Evolutionary conservation across 2,113 vertebrate species (phyloP), one percentile per base, ranked within the genome.

Genomic region (Urocitellus parryii): DNA sequence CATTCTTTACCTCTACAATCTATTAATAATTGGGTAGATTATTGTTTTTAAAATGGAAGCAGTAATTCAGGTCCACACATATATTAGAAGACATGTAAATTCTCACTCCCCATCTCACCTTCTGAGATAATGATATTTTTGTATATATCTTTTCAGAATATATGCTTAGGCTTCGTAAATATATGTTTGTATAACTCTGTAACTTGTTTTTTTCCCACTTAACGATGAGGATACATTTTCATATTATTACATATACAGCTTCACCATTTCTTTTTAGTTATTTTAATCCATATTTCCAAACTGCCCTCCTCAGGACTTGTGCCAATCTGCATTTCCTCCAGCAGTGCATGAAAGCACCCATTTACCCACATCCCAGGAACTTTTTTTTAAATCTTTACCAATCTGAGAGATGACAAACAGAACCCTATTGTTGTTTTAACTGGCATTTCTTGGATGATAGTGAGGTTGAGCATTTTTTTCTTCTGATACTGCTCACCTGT

Each of bases 391-490:
- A 92, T 83, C 83, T 95, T 24, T 93, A 32, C 37, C 29, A 27
- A 48, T 72, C 16, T 53, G 51, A 91, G n/a, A 76, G 88, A 93
- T 92, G 79, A 67, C 85, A 72, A 72, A 34, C 13, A 70, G 24
- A 27, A 67, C 48, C 48, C 13, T 86, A 58, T 81, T 83, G 51
- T 56, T 79, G 27, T 85, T 9, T 91, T 72, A 74, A 48, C 93
- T 76, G 96, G 51, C 58, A 87, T 94, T 93, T 97, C 63, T 89
- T 88, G 74, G 51, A 67, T 91, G 83, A 25, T 39, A 48, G 68
- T 73, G 89, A 93, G 42, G 29, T 20, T 89, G 51, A 84, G n/a
- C 13, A 27, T 91, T 72, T 42, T 65, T 53, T 53, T 18, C 42
- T 74, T 84, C 48, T 93, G 56, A 79, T 45, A 32, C 8, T 3